These are phyloP conservation scores for Patella pellucida DNA, from an alignment of 2,888 invertebrate genomes.

Conservation along the genomic window DNA sequence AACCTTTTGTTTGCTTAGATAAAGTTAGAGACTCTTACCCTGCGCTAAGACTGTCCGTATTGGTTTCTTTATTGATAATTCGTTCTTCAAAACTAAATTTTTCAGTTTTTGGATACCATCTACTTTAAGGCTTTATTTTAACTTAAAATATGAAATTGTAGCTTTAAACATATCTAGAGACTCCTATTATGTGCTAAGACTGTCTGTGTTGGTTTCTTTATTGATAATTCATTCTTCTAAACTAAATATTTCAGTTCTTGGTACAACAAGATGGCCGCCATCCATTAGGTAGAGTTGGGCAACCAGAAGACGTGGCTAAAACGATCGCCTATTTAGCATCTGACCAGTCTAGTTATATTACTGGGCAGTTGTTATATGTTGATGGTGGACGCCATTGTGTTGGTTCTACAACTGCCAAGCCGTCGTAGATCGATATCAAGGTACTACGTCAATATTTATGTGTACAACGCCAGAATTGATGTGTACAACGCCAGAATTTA, in stretches of 20 bases:
- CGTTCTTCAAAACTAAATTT: slow-evolving; percentile 1
- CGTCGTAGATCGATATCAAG: not conserved
- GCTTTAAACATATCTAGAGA: no score
- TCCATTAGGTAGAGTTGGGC: slow-evolving; percentile 54
- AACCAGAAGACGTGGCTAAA: slow-evolving; percentile 56
- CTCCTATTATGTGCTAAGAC: no score
- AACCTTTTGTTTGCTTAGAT: no score
- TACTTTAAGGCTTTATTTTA: no score
- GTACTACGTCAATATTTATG: no score
- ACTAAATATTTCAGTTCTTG: slow-evolving; percentile 41
- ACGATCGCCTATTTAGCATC: slow-evolving; percentile 58
- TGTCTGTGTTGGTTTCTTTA: not conserved
- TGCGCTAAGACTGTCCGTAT: no score
- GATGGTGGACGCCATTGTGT: slow-evolving; percentile 57
- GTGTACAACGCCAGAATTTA: no score
- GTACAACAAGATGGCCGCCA: slow-evolving; percentile 41
- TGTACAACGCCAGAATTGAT: no score
- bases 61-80: not conserved
- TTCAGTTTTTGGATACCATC: slow-evolving; percentile 52
- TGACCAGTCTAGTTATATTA: slow-evolving; percentile 52
- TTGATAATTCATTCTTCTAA: not conserved
- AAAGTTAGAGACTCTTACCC: no score
- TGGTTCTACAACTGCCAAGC: slow-evolving; percentile 27
- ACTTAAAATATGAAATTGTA: no score
- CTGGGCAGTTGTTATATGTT: slow-evolving; percentile 54